Evolutionary conservation across 2,797 vertebrate genomes (phyloP), one percentile per base, ranked within the genome.

Genomic region (Psittacula derbiana): DNA sequence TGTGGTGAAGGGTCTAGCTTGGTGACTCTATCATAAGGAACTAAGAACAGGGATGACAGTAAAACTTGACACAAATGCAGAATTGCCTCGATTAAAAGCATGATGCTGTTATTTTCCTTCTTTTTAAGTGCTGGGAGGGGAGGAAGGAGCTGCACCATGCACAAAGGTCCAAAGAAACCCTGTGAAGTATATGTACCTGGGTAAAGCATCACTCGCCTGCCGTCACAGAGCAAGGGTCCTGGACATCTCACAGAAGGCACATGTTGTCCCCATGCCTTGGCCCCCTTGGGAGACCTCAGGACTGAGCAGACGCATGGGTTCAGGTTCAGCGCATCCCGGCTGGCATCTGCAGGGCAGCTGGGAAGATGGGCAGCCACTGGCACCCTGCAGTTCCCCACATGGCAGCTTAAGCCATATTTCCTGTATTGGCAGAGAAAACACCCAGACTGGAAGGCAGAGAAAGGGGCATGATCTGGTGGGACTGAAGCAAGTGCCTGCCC

Each of bases 231-330:
- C 9, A 10, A 55, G 38, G 16, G 6, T 4, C 5, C 5, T 20
- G 9, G 25, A 33, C 30, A 49, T 6, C 12, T 80, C 1, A 0
- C 8, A 7, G 28, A 62, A 73, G 21, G 23, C 3, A 8, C 28
- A 8, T 0, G 0, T 18, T 46, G 16, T 72, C 16, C 11, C 53
- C 5, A 1, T 28, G 46, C 20, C 33, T 24, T 8, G 0, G 4
- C 5, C 19, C 7, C 8, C 31, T 24, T 1, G 2, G 24, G 36
- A 88, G 55, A 60, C 5, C 61, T 67, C 0, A 0, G 23, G 25
- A 18, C 47, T 80, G 41, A 53, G 27, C 52, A 55, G 43, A 38
- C 11, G 16, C 4, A 1, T 24, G 38, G 20, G 12, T 64, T 80
- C 5, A 4, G 44, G 10, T 47, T 65, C 64, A 61, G 31, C 3